Conservation (phyloP, 2,888 invertebrate species). For the Calameuta pallipes region DNA sequence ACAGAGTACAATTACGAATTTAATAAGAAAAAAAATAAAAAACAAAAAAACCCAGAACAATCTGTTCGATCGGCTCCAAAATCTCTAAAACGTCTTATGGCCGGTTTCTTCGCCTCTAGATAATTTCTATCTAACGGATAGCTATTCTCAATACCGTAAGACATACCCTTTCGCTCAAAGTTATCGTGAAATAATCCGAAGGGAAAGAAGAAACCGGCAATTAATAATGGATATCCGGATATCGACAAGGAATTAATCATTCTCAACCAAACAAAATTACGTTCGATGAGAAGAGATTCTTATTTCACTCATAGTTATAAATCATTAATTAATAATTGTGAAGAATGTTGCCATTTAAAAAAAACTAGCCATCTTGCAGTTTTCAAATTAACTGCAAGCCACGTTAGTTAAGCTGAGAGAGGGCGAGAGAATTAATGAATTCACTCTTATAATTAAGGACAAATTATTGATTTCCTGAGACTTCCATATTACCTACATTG, state of each 20-base stretch:
- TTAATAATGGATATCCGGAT: not conserved
- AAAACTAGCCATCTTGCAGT: not conserved
- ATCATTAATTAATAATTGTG: not conserved
- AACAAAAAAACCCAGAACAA: not conserved
- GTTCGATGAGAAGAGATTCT: not conserved
- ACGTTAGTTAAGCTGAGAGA: not conserved
- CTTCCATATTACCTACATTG: not conserved
- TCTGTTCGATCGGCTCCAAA: not conserved
- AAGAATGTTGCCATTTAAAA: not conserved
- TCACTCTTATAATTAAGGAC: not conserved
- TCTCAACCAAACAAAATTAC: not conserved
- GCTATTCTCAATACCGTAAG: too few relatives aligned
- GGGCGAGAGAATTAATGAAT: not conserved
- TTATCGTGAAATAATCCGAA: too few relatives aligned
- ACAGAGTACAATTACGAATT: constrained; percentile 2
- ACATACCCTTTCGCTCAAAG: too few relatives aligned
- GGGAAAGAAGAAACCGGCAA: too few relatives aligned
- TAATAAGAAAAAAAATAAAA: not conserved
- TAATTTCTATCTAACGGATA: too few relatives aligned
- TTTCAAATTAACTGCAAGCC: too few relatives aligned
- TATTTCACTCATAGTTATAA: not conserved
- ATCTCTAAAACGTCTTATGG: not conserved
- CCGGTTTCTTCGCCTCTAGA: too few relatives aligned
- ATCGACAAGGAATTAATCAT: not conserved
- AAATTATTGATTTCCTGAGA: not conserved